Evolutionary conservation across 2,888 invertebrate species (phyloP), one percentile per base, ranked within the genome.

Genomic region (Cheilosia vulpina): DNA sequence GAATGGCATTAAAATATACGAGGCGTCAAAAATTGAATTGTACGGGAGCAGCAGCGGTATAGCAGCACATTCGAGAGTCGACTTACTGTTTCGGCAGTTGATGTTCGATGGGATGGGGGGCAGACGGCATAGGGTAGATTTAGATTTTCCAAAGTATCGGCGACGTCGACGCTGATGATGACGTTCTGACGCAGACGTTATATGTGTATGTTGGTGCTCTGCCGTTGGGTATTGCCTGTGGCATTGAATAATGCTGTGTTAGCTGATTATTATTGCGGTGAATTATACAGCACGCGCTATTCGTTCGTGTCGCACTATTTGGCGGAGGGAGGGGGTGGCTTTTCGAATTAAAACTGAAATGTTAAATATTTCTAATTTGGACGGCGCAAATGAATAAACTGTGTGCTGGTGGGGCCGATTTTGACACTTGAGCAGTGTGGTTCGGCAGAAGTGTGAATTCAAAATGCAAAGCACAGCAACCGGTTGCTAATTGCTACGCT

Each of bases 11-110:
- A 85, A 85, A 85, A 76, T 85, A 81, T 76, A 85, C 85, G 81
- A 77, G 85, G 71, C 85, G 77, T 85, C 85, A 85, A 81, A 81
- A 85, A 85, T 85, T 85, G 72, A 85, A 81, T 81, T 85, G 71
- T 68, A 76, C 71, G 60, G 58, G 68, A 53, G 24, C 24, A 21
- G 19, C 6, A 50, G 47, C 11, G 24, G 21, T 24, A 52, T 24
- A 52, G 24, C 13, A 1, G 52, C 45, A 43, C 38, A 38, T 38
- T 38, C 38, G 38, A 38, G 0, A 55, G 45, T 15, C 34, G 50
- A 71, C 81, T 65, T 65, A 71, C 45, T 63, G 57, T 57, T 72
- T 60, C 41, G 21, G 65, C 78, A 65, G 77, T 62, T 69, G 69
- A 77, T 69, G 65, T 66, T 66, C 6, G 21, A 9, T 1, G 47